These are phyloP conservation scores for Psittacula cyanocephala DNA, from an alignment of 2,113 vertebrate species.

Conservation along the genomic window DNA sequence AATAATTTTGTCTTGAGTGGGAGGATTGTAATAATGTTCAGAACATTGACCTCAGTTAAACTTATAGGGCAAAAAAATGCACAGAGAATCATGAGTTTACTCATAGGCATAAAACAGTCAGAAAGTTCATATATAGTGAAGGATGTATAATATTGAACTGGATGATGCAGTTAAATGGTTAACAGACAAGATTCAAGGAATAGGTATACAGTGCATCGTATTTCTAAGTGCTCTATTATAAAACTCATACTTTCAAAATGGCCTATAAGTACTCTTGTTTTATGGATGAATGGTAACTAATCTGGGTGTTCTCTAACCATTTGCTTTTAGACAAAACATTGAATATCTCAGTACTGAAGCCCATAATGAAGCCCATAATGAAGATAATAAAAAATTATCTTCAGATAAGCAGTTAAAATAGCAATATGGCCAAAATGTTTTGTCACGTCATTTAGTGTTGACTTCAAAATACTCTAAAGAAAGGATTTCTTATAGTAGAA, in stretches of 20 bases:
- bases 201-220: neutral
- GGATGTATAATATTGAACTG: neutral
- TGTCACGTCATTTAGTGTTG: neutral
- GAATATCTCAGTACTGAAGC: neutral
- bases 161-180: neutral
- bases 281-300: neutral
- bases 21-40: slow-evolving; percentile 12
- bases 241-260: neutral
- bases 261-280: neutral
- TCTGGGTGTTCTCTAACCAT: neutral
- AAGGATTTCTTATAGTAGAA: neutral
- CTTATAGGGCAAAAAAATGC: neutral
- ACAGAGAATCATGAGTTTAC: neutral
- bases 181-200: neutral
- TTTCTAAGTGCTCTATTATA: neutral
- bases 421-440: neutral
- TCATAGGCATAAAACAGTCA: neutral
- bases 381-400: neutral
- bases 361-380: no score
- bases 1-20: slow-evolving; percentile 34
- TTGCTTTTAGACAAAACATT: neutral
- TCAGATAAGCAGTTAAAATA: neutral
- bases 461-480: neutral
- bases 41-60: slow-evolving; percentile 1
- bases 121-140: neutral